These are phyloP conservation scores for Morelia viridis DNA, from an alignment of 2,797 vertebrate species.

Conservation along the genomic window DNA sequence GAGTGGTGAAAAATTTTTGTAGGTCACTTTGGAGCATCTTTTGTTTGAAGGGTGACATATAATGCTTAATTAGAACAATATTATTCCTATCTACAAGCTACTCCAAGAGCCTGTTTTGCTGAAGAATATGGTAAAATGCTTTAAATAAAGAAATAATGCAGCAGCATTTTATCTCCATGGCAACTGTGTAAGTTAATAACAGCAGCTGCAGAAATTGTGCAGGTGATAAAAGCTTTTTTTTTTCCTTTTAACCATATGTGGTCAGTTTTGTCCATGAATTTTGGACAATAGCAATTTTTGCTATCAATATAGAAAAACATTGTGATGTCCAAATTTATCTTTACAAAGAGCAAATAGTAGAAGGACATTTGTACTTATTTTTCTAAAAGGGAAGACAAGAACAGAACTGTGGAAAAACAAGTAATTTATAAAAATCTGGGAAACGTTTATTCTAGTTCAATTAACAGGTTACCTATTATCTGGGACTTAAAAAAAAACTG, in stretches of 20 bases:
- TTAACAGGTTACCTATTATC: background rate
- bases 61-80: background rate
- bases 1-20: background rate
- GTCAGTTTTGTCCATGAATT: background rate
- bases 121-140: background rate
- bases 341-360: background rate
- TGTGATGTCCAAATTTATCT: background rate
- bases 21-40: background rate
- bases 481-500: background rate
- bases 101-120: background rate
- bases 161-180: constrained; percentile 15
- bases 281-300: background rate
- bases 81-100: background rate
- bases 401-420: background rate
- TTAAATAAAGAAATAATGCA: constrained; percentile 17
- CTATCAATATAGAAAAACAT: background rate
- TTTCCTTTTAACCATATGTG: background rate
- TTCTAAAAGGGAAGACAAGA: background rate
- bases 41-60: background rate
- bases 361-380: background rate
- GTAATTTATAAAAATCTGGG: background rate
- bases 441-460: background rate
- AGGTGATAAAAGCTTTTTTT: constrained; percentile 2
- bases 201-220: background rate
- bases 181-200: constrained; percentile 6